Base-by-base conservation (phyloP, 2,113 vertebrate genomes). In the Cryptotis parvus region DNA sequence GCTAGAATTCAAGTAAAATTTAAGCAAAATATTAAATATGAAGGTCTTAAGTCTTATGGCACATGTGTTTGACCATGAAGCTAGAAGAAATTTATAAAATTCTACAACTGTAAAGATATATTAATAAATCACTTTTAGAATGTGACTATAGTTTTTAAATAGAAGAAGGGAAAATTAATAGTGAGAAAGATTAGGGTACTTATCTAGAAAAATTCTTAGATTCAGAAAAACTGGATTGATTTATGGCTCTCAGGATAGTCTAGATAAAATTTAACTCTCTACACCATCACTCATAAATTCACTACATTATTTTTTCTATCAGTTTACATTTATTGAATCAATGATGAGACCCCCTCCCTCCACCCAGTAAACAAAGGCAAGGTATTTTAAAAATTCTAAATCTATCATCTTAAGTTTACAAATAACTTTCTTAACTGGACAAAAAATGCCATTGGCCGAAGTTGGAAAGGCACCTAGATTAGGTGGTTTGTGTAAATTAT, bases 291-390 rank as follows among this genome's bases (percentile, higher is more conserved):
- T 84, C 55, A 58, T 72, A 41, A 31, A 75, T 33, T 85, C 33
- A 85, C 85, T 84, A n/a, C 61, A 49, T 82, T 76, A 83, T 76
- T 93, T 22, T n/a, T 91, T 63, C 22, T 4, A 81, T 74, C 58
- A 89, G 65, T 45, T 92, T 92, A 86, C 9, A 81, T 70, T 87
- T 76, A 79, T 66, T 78, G 35, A 92, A 82, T 43, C 82, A 43
- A 81, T n/a, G 31, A 66, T 8, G 6, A 92, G 58, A 61, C 15
- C 24, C 6, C 55, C 8, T 5, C 5, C 55, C 49, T 49, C 55
- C 55, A 22, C 74, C 77, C 9, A 37, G 24, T 49, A 85, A 80
- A 37, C 33, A 75, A 87, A 84, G n/a, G 74, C 7, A 92, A 66
- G 2, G 8, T 33, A 81, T 93, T 78, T 94, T 20, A 49, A 72